Conservation (phyloP, 2,113 vertebrate species). For the Rhinoderma darwinii region DNA sequence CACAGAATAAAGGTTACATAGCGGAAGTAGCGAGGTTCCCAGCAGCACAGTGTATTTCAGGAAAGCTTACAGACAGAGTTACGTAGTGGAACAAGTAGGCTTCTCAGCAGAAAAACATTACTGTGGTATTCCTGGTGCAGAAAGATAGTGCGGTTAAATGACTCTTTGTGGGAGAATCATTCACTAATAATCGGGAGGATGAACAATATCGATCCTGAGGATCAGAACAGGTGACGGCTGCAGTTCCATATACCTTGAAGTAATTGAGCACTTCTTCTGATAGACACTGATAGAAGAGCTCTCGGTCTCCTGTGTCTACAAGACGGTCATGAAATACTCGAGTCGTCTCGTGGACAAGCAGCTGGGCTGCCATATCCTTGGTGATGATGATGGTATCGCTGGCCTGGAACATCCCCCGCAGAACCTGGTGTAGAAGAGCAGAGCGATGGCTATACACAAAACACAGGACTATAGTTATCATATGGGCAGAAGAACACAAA, state of each 20-base stretch:
- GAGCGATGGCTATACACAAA: neutral
- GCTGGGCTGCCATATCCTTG: slow-evolving; percentile 63
- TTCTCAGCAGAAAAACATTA: neutral
- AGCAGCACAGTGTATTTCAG: too few species aligned
- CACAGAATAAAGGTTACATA: too few species aligned
- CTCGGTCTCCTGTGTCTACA: slow-evolving; percentile 61
- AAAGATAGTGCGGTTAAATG: neutral
- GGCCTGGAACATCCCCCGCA: slow-evolving; percentile 70
- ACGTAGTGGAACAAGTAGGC: neutral
- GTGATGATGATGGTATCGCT: slow-evolving; percentile 65
- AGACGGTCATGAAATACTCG: slow-evolving; percentile 74
- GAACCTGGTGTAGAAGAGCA: slow-evolving; percentile 63
- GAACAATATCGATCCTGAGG: neutral
- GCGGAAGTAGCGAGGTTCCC: too few species aligned
- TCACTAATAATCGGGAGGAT: neutral
- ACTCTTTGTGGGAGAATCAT: neutral
- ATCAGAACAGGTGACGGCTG: neutral
- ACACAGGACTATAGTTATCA: neutral
- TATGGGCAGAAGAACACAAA: neutral
- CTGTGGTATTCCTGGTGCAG: too few species aligned
- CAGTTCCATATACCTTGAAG: slow-evolving; percentile 63
- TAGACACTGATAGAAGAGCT: slow-evolving; percentile 66
- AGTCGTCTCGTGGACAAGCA: slow-evolving; percentile 69
- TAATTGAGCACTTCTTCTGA: slow-evolving; percentile 65
- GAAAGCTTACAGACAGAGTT: too few species aligned